Evolutionary conservation across 2,888 invertebrate species (phyloP).

Genomic region (Dryocosmus kuriphilus): DNA sequence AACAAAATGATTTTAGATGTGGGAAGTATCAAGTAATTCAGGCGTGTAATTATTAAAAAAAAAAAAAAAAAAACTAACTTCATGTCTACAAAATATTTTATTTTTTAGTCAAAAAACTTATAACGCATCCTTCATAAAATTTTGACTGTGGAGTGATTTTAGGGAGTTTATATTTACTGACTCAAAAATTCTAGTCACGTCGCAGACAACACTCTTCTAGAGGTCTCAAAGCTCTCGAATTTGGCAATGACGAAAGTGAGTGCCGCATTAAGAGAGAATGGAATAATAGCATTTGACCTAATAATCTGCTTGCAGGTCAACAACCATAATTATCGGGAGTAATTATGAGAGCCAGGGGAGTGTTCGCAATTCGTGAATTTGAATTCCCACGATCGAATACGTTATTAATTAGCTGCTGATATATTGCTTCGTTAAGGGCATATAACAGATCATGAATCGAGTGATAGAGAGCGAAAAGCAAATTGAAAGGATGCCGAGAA

Average conservation of each 20-base stretch:
- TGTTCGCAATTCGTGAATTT: background rate
- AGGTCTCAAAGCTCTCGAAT: background rate
- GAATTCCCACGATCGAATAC: background rate
- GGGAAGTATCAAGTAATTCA: no score
- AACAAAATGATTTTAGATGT: no score
- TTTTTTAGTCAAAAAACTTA: background rate
- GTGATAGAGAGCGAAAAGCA: background rate
- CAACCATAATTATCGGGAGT: background rate
- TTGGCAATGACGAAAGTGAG: background rate
- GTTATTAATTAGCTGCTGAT: conserved; percentile 22
- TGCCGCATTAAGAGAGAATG: background rate
- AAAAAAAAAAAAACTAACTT: no score
- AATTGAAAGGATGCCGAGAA: background rate
- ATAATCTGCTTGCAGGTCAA: conserved; percentile 3
- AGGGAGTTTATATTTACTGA: no score
- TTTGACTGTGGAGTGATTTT: no score
- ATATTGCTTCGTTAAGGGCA: conserved; percentile 6
- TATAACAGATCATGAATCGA: background rate
- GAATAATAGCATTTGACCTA: background rate
- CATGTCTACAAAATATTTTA: no score
- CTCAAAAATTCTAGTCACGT: no score
- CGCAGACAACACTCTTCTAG: background rate
- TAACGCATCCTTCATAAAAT: no score
- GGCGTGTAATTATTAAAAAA: no score
- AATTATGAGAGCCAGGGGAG: conserved; percentile 16